These are phyloP conservation scores for Oscheius sp. DNA, from an alignment of 2,888 invertebrate species.

Conservation along the genomic window DNA sequence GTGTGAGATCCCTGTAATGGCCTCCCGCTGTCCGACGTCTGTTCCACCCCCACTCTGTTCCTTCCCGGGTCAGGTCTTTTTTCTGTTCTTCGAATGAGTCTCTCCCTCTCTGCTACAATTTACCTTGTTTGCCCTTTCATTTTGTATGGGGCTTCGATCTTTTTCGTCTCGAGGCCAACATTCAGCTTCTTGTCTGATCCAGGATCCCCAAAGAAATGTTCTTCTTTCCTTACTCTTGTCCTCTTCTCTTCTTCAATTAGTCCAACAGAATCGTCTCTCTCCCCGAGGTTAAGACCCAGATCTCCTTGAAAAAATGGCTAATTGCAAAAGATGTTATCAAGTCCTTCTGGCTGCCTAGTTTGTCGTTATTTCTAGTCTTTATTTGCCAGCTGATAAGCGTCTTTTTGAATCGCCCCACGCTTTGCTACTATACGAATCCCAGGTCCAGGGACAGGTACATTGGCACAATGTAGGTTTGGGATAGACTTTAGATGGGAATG, in stretches of 20 bases:
- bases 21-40: constrained; percentile 19
- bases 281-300: not conserved
- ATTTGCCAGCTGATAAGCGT: constrained; percentile 36
- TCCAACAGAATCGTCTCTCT: not conserved
- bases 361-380: constrained; percentile 40
- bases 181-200: too few relatives aligned
- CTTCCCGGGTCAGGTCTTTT: not conserved
- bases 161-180: too few relatives aligned
- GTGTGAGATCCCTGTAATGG: not conserved
- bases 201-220: not conserved
- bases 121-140: too few relatives aligned
- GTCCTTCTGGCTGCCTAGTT: constrained; percentile 24
- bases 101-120: too few relatives aligned
- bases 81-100: not conserved
- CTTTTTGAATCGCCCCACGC: constrained; percentile 35
- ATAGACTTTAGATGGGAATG: too few relatives aligned
- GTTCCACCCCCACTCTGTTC: constrained; percentile 5
- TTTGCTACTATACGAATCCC: constrained; percentile 36
- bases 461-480: too few relatives aligned
- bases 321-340: constrained; percentile 25
- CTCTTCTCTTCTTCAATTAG: not conserved
- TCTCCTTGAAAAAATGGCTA: not conserved
- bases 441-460: not conserved
- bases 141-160: too few relatives aligned
- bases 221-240: not conserved